Evolutionary conservation across 2,888 invertebrate genomes (phyloP), one percentile per base, ranked within the genome.

Genomic region (Ennomos erosarius): DNA sequence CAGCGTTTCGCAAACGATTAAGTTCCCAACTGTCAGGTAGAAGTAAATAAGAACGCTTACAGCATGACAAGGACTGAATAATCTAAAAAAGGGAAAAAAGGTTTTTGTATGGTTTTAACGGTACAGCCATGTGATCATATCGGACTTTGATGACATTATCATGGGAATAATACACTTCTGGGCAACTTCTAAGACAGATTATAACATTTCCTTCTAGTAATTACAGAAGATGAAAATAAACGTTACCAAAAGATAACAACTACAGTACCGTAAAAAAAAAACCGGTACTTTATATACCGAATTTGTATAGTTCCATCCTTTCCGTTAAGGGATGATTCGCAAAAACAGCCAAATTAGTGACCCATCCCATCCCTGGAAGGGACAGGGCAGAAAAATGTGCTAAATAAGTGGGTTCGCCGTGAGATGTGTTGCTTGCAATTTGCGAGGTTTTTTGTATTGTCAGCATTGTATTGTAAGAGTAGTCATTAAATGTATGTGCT

Each of bases 271-370:
- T 6, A 26, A 26, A 26, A 26, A 26, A 4, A 4, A 6, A 26
- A 26, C 26, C 26, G 26, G 26, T 26, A 26, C 26, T 26, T 26
- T 26, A 6, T 26, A 55, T 49, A 44, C 39, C 44, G 55, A 47
- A 42, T 16, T 11, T 49, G 1, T 44, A 26, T 12, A 12, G 10
- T 8, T 45, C 51, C 11, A 36, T 46, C 56, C 49, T 50, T 11
- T 10, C 40, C 40, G 58, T 64, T 65, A 65, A 54, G 57, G 67
- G 55, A 67, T 69, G 68, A 69, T 65, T 59, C 59, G 67, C 62
- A 46, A 54, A 65, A 67, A 65, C 54, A 55, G 51, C 45, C 55
- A 40, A 68, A 65, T 62, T 63, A 64, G 60, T 56, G 56, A 48
- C 9, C 55, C 52, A 38, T 47, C 59, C 55, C 52, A 35, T 47